These are phyloP conservation scores for Notocelia uddmanniana DNA, from an alignment of 2,888 invertebrate genomes.

Conservation along the genomic window DNA sequence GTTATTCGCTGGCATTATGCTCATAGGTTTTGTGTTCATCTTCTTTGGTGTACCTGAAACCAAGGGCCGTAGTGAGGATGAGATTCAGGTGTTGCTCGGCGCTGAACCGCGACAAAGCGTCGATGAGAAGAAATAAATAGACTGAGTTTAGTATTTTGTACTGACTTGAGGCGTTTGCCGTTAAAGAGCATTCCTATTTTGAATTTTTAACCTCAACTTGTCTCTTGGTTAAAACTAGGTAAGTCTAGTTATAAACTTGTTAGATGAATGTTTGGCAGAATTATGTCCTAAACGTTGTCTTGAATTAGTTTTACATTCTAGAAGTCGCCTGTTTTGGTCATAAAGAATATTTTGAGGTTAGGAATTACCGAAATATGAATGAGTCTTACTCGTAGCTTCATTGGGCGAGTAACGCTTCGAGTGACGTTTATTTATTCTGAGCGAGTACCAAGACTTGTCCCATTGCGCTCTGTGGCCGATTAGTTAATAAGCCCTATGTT, in stretches of 20 bases:
- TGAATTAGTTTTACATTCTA: not conserved
- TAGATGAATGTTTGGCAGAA: not conserved
- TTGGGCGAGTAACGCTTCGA: constrained; percentile 59
- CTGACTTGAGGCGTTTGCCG: constrained; percentile 51
- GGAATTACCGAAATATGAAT: not conserved
- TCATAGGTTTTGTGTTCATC: constrained; percentile 88
- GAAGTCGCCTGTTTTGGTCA: not conserved
- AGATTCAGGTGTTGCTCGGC: constrained; percentile 86
- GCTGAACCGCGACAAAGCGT: constrained; percentile 62
- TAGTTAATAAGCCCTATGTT: constrained; percentile 31
- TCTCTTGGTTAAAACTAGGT: not conserved
- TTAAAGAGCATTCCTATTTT: constrained; percentile 30
- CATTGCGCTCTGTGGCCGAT: constrained; percentile 33
- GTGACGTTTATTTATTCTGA: constrained; percentile 56
- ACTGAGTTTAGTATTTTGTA: constrained; percentile 70
- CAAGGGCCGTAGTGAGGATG: constrained; percentile 89
- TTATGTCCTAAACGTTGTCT: not conserved
- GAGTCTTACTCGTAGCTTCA: constrained; percentile 38
- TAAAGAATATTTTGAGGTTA: constrained; percentile 2
- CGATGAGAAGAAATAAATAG: constrained; percentile 73
- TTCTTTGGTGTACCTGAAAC: constrained; percentile 89
- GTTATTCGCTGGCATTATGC: constrained; percentile 89
- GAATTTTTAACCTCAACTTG: constrained; percentile 6
- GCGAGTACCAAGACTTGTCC: constrained; percentile 69
- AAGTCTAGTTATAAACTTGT: not conserved